These are phyloP conservation scores for Butorides virescens DNA, from an alignment of 2,113 vertebrate genomes.

Conservation along the genomic window DNA sequence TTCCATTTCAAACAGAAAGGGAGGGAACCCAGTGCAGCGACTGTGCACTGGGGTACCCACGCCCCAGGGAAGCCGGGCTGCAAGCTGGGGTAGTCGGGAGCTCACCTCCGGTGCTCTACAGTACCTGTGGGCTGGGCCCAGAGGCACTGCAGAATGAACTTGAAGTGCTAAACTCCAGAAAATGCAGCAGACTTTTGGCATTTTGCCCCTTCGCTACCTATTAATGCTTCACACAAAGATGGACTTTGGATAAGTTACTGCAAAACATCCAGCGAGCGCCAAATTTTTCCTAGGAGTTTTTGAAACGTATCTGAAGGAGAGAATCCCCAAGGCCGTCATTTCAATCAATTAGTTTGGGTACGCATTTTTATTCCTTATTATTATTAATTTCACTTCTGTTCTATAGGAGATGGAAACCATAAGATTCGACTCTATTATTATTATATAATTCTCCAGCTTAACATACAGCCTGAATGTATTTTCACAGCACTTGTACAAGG, in stretches of 20 bases:
- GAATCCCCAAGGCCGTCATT: background rate
- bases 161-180: too few species aligned
- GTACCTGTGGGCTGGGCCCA: background rate
- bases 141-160: background rate
- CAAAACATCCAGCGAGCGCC: background rate
- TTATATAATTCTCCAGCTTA: background rate
- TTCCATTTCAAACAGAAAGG: background rate
- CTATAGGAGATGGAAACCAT: background rate
- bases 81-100: background rate
- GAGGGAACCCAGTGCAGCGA: background rate
- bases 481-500: background rate
- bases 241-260: background rate
- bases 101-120: rapidly evolving
- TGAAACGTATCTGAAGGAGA: background rate
- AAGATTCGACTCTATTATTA: background rate
- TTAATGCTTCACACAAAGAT: background rate
- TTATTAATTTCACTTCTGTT: background rate
- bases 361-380: background rate
- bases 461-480: background rate
- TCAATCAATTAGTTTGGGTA: background rate
- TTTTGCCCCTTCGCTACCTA: background rate
- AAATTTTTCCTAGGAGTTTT: background rate
- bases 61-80: background rate
- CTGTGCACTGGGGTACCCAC: background rate
- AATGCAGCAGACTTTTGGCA: background rate